Percentiles rank a stretch among this genome's conserved stretches.
phyloP scores from a whole-genome alignment of 2,888 invertebrate species.

The Limnephilus rhombicus region DNA sequence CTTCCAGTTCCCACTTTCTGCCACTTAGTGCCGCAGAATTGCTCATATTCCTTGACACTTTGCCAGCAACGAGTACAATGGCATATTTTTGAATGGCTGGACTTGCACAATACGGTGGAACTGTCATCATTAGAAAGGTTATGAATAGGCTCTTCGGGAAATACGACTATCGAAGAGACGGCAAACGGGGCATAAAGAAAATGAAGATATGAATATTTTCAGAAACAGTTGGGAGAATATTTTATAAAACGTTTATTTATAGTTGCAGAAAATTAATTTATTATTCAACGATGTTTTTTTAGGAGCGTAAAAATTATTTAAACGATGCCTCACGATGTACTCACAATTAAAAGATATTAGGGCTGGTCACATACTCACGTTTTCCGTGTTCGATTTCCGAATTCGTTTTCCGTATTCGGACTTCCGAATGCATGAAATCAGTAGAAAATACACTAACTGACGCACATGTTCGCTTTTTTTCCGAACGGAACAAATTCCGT shows the following conservation, averaged over 20 bases:
- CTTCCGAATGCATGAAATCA: too few species aligned
- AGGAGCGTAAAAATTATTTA: too few species aligned
- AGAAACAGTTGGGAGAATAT: background rate
- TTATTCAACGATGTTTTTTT: too few species aligned
- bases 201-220: background rate
- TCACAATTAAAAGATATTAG: background rate
- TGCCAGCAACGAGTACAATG: conserved; percentile 39
- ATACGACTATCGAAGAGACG: conserved; percentile 18
- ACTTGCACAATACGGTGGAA: conserved; percentile 42
- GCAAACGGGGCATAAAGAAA: conserved; percentile 13
- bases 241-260: background rate
- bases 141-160: conserved; percentile 39
- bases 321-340: background rate
- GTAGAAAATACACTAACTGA: too few species aligned
- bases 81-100: conserved; percentile 43
- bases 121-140: conserved; percentile 44
- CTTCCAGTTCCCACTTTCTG: background rate
- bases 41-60: conserved; percentile 40
- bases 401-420: too few species aligned
- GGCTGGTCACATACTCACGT: too few species aligned
- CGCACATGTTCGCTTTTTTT: too few species aligned
- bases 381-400: too few species aligned
- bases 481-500: too few species aligned
- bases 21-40: conserved; percentile 34
- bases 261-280: background rate